phyloP scores from a whole-genome alignment of 2,888 invertebrate species.

The Dicranocentrus wangi region DNA sequence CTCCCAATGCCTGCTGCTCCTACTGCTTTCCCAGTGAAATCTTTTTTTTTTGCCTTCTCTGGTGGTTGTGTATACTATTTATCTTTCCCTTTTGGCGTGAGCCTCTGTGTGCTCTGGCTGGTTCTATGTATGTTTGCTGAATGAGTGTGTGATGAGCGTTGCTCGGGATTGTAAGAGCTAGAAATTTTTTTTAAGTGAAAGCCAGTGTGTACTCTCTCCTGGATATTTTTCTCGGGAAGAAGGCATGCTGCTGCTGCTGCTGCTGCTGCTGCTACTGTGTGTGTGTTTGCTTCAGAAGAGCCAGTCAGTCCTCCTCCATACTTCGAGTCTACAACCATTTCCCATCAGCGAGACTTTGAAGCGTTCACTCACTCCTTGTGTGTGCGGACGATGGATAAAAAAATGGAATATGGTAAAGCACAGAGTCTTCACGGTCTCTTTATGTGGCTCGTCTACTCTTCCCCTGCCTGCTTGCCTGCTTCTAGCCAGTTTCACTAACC shows the following conservation, averaged over 20 bases:
- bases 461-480: background rate
- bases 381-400: background rate
- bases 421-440: constrained; percentile 31
- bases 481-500: background rate
- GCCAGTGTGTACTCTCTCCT: constrained; percentile 18
- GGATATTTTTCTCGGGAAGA: constrained; percentile 16
- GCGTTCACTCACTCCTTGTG: constrained; percentile 13
- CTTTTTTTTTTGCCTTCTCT: too few species aligned
- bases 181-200: background rate
- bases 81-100: background rate
- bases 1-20: background rate
- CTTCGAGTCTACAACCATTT: background rate
- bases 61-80: background rate
- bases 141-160: constrained; percentile 58
- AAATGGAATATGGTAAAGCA: constrained; percentile 36
- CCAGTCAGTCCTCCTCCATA: background rate
- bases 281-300: background rate
- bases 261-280: background rate
- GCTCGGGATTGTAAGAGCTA: constrained; percentile 10
- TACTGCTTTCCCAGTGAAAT: background rate
- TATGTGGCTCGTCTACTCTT: background rate
- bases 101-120: background rate
- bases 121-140: constrained; percentile 42
- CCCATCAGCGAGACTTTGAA: background rate
- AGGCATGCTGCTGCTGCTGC: constrained; percentile 25